Percentiles rank a stretch among this genome's conserved stretches.
phyloP scores from a whole-genome alignment of 2,797 vertebrate genomes.

The Pipistrellus nathusii region DNA sequence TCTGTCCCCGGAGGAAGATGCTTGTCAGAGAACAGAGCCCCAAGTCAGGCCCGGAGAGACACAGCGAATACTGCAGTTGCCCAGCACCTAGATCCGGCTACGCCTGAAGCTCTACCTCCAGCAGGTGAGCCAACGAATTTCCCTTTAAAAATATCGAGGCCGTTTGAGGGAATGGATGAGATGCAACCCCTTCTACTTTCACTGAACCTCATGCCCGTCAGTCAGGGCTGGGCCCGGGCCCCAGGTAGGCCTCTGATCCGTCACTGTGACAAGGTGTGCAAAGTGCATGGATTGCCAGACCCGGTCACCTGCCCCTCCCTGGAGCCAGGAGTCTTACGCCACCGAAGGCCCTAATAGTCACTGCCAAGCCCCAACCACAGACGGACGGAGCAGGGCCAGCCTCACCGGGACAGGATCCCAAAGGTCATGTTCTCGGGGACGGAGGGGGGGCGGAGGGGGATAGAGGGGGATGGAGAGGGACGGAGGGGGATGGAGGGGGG shows the following conservation, averaged over 20 bases:
- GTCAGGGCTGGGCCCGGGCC: neutral
- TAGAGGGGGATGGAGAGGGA: too few relatives aligned
- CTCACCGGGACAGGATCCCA: too few relatives aligned
- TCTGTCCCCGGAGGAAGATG: neutral
- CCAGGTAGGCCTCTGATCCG: neutral
- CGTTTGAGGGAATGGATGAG: neutral
- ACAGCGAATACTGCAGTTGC: accelerated
- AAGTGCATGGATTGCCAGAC: neutral
- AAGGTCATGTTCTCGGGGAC: too few relatives aligned
- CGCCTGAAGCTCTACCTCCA: neutral
- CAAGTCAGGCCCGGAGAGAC: accelerated
- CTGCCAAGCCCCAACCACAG: neutral
- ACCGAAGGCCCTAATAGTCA: accelerated
- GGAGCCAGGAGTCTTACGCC: neutral
- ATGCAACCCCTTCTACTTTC: neutral
- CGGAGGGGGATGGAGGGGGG: too few relatives aligned
- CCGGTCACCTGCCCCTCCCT: neutral
- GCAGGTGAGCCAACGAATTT: neutral
- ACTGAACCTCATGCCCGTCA: neutral
- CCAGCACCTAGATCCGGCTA: neutral
- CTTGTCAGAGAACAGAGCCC: neutral
- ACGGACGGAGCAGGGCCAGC: too few relatives aligned
- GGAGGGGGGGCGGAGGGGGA: too few relatives aligned
- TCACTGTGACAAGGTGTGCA: neutral
- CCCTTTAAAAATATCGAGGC: neutral